Evolutionary conservation across 2,797 vertebrate species (phyloP).

Genomic region (Holocentrus rufus): DNA sequence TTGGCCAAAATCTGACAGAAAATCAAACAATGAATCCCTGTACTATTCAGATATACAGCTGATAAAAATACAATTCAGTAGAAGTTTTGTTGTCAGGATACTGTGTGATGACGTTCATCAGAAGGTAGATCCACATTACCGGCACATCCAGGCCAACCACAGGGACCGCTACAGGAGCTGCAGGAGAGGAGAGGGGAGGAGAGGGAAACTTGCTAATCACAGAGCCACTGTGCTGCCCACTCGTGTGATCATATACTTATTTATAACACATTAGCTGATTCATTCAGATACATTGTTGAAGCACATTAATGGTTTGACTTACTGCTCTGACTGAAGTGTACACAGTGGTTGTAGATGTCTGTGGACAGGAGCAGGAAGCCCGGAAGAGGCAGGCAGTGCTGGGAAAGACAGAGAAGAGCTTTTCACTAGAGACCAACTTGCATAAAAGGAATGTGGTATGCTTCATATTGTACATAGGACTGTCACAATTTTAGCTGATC

Average conservation of each 20-base stretch:
- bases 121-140: conserved; percentile 95
- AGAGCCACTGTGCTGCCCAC: no score
- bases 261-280: not conserved
- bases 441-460: not conserved
- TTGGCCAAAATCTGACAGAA: no score
- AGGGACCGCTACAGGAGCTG: conserved; percentile 87
- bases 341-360: conserved; percentile 90
- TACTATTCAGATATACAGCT: no score
- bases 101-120: conserved; percentile 95
- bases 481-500: not conserved
- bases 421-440: not conserved
- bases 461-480: not conserved
- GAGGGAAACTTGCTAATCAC: no score
- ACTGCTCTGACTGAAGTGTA: conserved; percentile 93
- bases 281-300: not conserved
- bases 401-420: conserved; percentile 24
- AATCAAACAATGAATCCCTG: no score
- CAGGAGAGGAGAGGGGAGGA: conserved; percentile 29
- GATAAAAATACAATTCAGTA: not conserved
- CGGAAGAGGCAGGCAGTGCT: conserved; percentile 94
- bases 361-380: conserved; percentile 93
- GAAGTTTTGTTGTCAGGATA: conserved; percentile 85
- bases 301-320: conserved; percentile 65
- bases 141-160: conserved; percentile 83
- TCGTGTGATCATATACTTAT: not conserved